These are phyloP conservation scores for Ctenopoma multispine DNA, from an alignment of 2,797 vertebrate genomes.

Conservation along the genomic window DNA sequence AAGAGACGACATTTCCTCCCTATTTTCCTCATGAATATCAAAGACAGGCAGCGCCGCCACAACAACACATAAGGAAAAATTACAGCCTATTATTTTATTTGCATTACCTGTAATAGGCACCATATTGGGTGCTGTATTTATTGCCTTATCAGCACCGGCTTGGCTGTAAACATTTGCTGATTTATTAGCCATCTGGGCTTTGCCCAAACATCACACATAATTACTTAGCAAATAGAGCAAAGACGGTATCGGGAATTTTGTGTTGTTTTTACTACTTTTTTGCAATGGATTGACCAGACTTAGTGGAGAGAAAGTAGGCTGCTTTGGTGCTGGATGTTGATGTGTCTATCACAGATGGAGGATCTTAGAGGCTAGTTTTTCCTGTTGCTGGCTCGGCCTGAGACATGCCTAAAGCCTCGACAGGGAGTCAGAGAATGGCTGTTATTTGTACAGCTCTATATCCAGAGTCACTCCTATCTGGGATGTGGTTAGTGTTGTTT, in stretches of 20 bases:
- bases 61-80: slow-evolving; percentile 73
- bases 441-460: slow-evolving; percentile 66
- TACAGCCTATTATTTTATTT: slow-evolving; percentile 85
- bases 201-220: slow-evolving; percentile 66
- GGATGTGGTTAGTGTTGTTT: slow-evolving; percentile 60
- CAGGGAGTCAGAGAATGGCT: slow-evolving; percentile 51
- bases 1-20: slow-evolving; percentile 68
- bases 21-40: slow-evolving; percentile 80
- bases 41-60: slow-evolving; percentile 52
- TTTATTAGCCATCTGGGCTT: slow-evolving; percentile 72
- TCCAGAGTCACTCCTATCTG: slow-evolving; percentile 50
- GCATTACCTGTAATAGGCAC: slow-evolving; percentile 84
- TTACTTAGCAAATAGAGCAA: slow-evolving; percentile 67
- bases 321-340: slow-evolving; percentile 44
- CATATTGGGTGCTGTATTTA: slow-evolving; percentile 77
- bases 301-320: slow-evolving; percentile 34
- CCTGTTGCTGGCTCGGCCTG: slow-evolving; percentile 50
- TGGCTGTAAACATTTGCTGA: slow-evolving; percentile 70
- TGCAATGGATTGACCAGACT: slow-evolving; percentile 62
- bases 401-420: slow-evolving; percentile 46
- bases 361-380: slow-evolving; percentile 45
- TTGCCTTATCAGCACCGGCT: slow-evolving; percentile 62
- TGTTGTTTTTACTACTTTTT: slow-evolving; percentile 47
- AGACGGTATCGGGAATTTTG: slow-evolving; percentile 43
- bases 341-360: slow-evolving; percentile 52